phyloP scores from a whole-genome alignment of 2,888 invertebrate genomes.

The Drosophila peninsularis region DNA sequence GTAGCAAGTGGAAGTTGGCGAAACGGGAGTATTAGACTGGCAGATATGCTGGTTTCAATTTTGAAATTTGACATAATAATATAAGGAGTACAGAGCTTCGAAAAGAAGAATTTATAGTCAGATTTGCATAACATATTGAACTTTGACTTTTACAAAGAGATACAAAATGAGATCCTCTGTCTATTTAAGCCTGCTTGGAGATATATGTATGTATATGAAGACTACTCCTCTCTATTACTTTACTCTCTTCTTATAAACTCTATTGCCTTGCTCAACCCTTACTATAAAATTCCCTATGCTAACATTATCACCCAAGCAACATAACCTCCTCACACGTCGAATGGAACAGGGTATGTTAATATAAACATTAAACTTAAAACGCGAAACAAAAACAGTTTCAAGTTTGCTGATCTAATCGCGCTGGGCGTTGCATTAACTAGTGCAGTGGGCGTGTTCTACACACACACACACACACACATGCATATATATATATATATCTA shows the following conservation, averaged over 20 bases:
- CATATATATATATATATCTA: neutral
- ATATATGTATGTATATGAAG: no score
- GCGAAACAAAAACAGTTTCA: slow-evolving; percentile 34
- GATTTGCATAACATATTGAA: no score
- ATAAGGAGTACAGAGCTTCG: no score
- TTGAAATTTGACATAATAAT: no score
- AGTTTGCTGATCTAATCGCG: slow-evolving; percentile 51
- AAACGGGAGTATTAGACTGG: neutral
- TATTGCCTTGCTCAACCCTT: neutral
- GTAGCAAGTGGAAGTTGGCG: slow-evolving; percentile 2
- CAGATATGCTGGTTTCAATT: neutral
- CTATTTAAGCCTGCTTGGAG: no score
- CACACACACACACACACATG: neutral
- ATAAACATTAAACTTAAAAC: slow-evolving; percentile 38
- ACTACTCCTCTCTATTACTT: no score
- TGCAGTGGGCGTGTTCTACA: neutral
- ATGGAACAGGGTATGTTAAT: slow-evolving; percentile 1
- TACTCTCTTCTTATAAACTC: neutral
- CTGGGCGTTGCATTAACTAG: slow-evolving; percentile 10
- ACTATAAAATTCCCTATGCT: no score
- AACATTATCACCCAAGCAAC: no score
- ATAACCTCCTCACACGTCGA: neutral
- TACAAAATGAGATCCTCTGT: no score
- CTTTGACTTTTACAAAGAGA: no score
- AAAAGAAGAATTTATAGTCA: no score